These are phyloP conservation scores for Ptychodera flava DNA, from an alignment of 35 echinoderm and acorn worm genomes.

Conservation along the genomic window DNA sequence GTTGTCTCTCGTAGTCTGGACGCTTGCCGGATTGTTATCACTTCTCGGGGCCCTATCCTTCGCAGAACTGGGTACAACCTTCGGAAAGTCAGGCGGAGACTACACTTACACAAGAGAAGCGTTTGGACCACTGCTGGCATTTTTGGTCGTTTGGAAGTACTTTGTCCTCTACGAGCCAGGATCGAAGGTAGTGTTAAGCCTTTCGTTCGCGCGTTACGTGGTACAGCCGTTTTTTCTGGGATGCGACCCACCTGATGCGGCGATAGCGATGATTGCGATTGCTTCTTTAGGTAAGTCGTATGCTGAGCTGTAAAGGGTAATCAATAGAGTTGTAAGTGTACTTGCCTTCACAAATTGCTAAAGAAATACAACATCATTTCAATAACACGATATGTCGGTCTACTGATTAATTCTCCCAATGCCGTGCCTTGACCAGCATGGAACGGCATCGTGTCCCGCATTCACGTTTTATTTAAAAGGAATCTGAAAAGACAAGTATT, in stretches of 20 bases:
- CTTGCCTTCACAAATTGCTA: too few relatives aligned
- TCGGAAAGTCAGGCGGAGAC: conserved; percentile 77
- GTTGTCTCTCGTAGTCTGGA: neutral
- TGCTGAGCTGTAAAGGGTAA: too few relatives aligned
- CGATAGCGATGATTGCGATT: conserved; percentile 30
- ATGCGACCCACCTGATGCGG: conserved; percentile 22
- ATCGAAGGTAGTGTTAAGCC: conserved; percentile 28
- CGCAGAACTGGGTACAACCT: conserved; percentile 65
- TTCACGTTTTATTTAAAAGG: too few relatives aligned
- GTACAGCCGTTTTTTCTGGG: conserved; percentile 37
- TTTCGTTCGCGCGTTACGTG: conserved; percentile 44
- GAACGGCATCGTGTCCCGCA: too few relatives aligned
- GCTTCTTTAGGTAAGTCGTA: conserved; percentile 42
- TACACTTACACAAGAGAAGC: conserved; percentile 59
- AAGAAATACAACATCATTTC: too few relatives aligned
- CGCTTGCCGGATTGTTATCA: neutral
- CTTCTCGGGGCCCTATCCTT: conserved; percentile 33
- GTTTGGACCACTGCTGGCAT: neutral
- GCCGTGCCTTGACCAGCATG: too few relatives aligned
- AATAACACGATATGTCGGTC: too few relatives aligned
- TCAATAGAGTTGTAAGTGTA: too few relatives aligned
- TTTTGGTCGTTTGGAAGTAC: conserved; percentile 18
- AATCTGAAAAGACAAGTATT: too few relatives aligned
- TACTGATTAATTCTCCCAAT: too few relatives aligned
- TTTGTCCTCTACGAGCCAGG: conserved; percentile 27